Evolutionary conservation across 2,113 vertebrate species (phyloP), one percentile per base, ranked within the genome.

Genomic region (Mesoclemmys tuberculata): DNA sequence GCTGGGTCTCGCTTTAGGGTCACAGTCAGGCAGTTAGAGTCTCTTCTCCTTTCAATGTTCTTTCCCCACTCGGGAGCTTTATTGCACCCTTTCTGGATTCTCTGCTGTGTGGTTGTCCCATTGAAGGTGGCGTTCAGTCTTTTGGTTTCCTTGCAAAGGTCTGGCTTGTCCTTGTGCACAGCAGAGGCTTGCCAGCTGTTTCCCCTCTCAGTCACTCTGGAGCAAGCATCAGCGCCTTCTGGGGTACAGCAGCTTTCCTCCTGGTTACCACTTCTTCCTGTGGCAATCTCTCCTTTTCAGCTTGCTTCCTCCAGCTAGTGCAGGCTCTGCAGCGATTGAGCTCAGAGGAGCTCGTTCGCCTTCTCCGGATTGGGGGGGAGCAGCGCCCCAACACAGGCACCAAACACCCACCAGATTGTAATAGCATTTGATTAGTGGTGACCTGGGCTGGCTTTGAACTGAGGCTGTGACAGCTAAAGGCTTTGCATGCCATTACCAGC

Each of bases 371-470:
- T 68, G 31, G 14, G 35, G 31, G 18, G 61, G 2, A 16, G 14
- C 27, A n/a, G 61, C 21, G 61, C 35, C 61, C 61, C 35, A n/a
- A n/a, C 35, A n/a, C 61, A 9, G 18, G 16, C 35, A 21, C 8
- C 31, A 35, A 10, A 68, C 61, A n/a, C 16, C 61, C 44, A 91
- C 93, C 68, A 54, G 51, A 83, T 26, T 71, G 71, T 56, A 52
- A 35, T 88, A 89, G 64, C 64, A n/a, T 89, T 86, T 82, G 44
- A 52, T 94, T 87, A 51, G 52, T 88, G 84, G 12, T 93, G 49
- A 87, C 87, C 90, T 86, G 58, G 89, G 38, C 87, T 96, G 46
- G n/a, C 81, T 91, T 89, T 86, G 82, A 84, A 74, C n/a, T 44
- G 84, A 80, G 26, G 49, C 18, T 54, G 84, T 80, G 90, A 55